Evolutionary conservation across 2,888 invertebrate species (phyloP), one percentile per base, ranked within the genome.

Genomic region (Pseudococcus viburni): DNA sequence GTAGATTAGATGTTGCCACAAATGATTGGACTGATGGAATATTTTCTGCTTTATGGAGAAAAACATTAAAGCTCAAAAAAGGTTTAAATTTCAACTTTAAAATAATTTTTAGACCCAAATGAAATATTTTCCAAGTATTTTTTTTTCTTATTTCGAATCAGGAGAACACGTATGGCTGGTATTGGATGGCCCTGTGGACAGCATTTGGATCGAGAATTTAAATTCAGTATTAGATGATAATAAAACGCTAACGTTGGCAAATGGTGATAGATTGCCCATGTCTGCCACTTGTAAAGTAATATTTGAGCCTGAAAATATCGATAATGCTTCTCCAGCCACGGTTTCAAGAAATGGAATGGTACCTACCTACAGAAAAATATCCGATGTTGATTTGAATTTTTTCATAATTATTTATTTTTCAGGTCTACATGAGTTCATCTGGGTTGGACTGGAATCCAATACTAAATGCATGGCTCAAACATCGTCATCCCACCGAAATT

Each of bases 11-110:
- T 91, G 98, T 99, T 0, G 98, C 98, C 3, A 99, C 98, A 0
- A 99, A 99, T 91, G 99, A 99, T 91, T 99, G 99, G 99, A 99
- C 98, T 0, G 98, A 99, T 91, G 99, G 99, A 8, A 98, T 99
- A 91, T 99, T 99, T 92, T 98, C 98, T 0, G 97, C 98, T 0
- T 93, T 99, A 0, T 99, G 98, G 99, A 94, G 98, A 64, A 97
- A 98, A 92, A 98, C 98, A 0, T 93, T 98, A 1, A 97, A 97
- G 92, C 93, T 96, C 0, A 98, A 97, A 92, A 94, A 95, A 90
- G 95, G 94, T 91, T 33, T 1, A 89, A 15, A 3, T 51, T 1
- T 51, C 15, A 51, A 15, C 51, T 51, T 9, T 42, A 42, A 42
- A 42, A 42, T 42, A 8, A 42, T 42, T 42, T 9, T 8, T 7